Percentiles rank a stretch among this genome's conserved stretches.
phyloP scores from a whole-genome alignment of 2,888 invertebrate genomes.

The Drosophila neutralis region DNA sequence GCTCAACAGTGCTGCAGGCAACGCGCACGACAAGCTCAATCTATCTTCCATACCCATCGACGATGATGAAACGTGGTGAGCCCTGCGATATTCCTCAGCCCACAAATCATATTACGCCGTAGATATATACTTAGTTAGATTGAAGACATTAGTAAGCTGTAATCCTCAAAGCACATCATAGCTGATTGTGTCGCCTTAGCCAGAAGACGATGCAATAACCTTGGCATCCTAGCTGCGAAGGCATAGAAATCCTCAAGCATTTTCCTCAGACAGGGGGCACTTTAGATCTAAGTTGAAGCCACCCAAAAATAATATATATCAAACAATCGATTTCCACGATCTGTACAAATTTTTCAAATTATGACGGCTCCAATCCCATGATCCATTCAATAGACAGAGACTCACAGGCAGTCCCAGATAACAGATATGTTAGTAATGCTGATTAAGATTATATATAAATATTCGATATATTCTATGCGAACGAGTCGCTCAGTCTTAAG shows the following conservation, averaged over 20 bases:
- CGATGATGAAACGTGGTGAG: constrained; percentile 92
- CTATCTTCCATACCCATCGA: constrained; percentile 87
- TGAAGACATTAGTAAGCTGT: neutral
- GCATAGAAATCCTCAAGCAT: neutral
- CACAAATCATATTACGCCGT: neutral
- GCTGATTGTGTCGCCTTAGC: neutral
- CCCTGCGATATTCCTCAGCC: neutral
- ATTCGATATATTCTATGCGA: too few species aligned
- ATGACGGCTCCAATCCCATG: neutral
- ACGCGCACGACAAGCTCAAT: constrained; percentile 87
- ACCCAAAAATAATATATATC: neutral
- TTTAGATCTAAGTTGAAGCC: neutral
- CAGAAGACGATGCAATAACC: neutral
- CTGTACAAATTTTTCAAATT: neutral
- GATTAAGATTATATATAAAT: too few species aligned
- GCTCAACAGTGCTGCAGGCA: constrained; percentile 78
- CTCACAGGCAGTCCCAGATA: too few species aligned
- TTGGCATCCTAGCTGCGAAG: neutral
- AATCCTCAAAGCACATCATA: neutral
- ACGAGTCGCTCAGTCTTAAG: neutral
- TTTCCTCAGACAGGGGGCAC: neutral
- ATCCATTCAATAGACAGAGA: too few species aligned
- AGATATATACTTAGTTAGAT: neutral
- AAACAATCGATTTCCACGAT: too few species aligned
- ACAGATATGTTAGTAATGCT: too few species aligned